Base-by-base conservation (phyloP, 2,797 vertebrate species). In the Avahi laniger region DNA sequence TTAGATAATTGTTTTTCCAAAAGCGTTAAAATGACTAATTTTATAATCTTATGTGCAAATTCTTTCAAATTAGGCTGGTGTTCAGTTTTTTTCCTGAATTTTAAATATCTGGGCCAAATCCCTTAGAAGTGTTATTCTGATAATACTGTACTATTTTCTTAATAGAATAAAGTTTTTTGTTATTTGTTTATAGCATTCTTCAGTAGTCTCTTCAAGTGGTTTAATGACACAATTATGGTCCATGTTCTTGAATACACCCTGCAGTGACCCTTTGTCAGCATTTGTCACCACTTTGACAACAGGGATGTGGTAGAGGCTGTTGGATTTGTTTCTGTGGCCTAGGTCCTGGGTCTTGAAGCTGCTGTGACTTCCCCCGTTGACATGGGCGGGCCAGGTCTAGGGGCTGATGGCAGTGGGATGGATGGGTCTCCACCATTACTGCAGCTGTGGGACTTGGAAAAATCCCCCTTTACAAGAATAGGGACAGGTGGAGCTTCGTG, bases 351-450 rank as follows among this genome's bases (percentile, higher is more conserved):
- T 90, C n/a, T 65, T 28, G 38, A 57, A 59, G 78, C n/a, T 17
- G 3, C 57, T 43, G 7, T 0, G 7, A 13, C 22, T 4, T 48
- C 3, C 24, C 15, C 17, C 12, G 20, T 86, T 38, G 10, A 0
- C 12, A 0, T 30, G 57, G 14, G 30, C 15, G 1, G n/a, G 70
- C 70, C 63, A 22, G 35, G 46, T 46, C 52, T 43, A 28, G 67
- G 4, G 12, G 12, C 70, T 15, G 67, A 30, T 48, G 12, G 28
- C 12, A 24, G 14, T 26, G 30, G 54, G 7, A 5, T 15, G n/a
- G 46, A 38, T 2, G 15, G 7, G 33, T 8, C 10, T 73, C 81
- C 26, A 9, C 26, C 41, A 0, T 38, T 8, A 7, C 26, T 14
- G 48, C 9, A 82, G 73, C 54, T 54, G 0, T 9, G 22, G 13